Evolutionary conservation across 2,797 vertebrate genomes (phyloP).

Genomic region (Poliocrania exsul): DNA sequence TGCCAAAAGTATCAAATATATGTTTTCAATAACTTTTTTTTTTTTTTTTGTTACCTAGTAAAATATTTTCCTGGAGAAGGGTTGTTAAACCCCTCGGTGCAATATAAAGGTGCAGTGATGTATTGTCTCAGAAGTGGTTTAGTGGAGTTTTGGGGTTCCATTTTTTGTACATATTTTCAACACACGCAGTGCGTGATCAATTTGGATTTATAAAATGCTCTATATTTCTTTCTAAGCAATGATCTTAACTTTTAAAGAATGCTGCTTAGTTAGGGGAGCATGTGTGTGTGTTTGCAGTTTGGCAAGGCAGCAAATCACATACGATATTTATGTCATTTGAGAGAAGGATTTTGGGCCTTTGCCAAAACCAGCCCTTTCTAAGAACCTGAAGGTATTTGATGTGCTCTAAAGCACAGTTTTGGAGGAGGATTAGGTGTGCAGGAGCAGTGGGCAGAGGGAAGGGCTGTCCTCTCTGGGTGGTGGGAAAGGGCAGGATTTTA

Average conservation of each 20-base stretch:
- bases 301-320: conserved; percentile 41
- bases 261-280: conserved; percentile 3
- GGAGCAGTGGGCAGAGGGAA: background rate
- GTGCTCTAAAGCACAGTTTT: background rate
- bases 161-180: conserved; percentile 38
- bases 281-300: conserved; percentile 4
- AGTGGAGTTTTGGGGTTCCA: conserved; percentile 48
- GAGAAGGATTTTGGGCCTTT: background rate
- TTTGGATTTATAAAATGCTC: conserved; percentile 39
- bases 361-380: conserved; percentile 11
- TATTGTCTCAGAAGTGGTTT: conserved; percentile 51
- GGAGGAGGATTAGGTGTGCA: background rate
- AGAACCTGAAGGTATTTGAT: background rate
- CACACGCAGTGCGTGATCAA: conserved; percentile 1
- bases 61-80: conserved; percentile 65
- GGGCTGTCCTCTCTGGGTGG: background rate
- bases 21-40: conserved; percentile 58
- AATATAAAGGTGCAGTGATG: conserved; percentile 48
- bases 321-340: conserved; percentile 12
- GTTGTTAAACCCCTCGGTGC: conserved; percentile 16
- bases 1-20: conserved; percentile 61
- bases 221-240: conserved; percentile 1
- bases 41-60: conserved; percentile 50
- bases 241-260: conserved; percentile 21
- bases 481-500: conserved; percentile 7